These are phyloP conservation scores for Sisyra terminalis DNA, from an alignment of 2,888 invertebrate species.

Conservation along the genomic window DNA sequence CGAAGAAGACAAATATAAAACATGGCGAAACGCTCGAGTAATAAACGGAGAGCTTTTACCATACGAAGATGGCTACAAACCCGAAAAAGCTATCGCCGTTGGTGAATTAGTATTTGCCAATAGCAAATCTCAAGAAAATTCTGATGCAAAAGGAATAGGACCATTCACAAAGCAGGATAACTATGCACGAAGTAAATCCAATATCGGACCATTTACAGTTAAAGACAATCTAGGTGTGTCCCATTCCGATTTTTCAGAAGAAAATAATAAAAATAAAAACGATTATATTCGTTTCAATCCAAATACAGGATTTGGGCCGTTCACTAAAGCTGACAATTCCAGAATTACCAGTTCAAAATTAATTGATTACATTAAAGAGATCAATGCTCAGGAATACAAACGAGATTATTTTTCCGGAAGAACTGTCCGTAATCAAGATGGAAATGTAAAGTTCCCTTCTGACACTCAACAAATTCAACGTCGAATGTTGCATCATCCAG, in stretches of 20 bases:
- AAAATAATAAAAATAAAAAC: slow-evolving; percentile 14
- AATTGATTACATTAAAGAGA: slow-evolving; percentile 47
- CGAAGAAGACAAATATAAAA: slow-evolving; percentile 57
- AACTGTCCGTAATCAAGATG: slow-evolving; percentile 30
- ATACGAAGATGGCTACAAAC: slow-evolving; percentile 51
- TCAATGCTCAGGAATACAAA: slow-evolving; percentile 45
- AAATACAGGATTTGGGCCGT: slow-evolving; percentile 38
- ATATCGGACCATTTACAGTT: slow-evolving; percentile 39
- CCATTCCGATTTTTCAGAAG: slow-evolving; percentile 13
- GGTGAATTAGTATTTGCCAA: slow-evolving; percentile 35
- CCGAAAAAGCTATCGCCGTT: slow-evolving; percentile 41
- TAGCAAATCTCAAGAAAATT: slow-evolving; percentile 5
- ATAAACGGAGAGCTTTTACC: slow-evolving; percentile 69
- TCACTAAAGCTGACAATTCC: slow-evolving; percentile 43
- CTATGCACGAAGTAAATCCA: slow-evolving; percentile 25
- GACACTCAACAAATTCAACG: slow-evolving; percentile 43
- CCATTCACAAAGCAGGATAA: slow-evolving; percentile 46
- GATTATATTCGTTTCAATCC: slow-evolving; percentile 16
- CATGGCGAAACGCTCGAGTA: slow-evolving; percentile 78
- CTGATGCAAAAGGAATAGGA: slow-evolving; percentile 27
- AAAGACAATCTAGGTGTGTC: slow-evolving; percentile 29
- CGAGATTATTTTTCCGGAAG: slow-evolving; percentile 40
- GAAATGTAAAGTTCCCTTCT: slow-evolving; percentile 29
- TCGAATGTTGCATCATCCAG: slow-evolving; percentile 52
- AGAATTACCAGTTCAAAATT: slow-evolving; percentile 38